A percentile compares a stretch with the other conserved stretches of the same genome.
Evolutionary conservation across 1,140 invertebrate genomes (phyloP).

Genomic region (Hycleus cichorii): DNA sequence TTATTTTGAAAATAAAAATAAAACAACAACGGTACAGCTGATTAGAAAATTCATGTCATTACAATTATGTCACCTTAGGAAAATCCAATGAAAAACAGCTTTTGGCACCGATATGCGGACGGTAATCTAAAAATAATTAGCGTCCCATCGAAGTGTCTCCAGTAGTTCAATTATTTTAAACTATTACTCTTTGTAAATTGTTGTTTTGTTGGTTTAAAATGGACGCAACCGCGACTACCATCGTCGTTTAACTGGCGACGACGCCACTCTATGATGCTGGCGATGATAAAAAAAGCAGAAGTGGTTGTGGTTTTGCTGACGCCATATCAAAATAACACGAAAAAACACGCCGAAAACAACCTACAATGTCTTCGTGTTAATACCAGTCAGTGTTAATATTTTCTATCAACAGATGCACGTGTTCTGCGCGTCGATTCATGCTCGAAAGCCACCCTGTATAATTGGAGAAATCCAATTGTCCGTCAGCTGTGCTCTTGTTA

Average conservation of each 20-base stretch:
- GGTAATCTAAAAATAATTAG: neutral
- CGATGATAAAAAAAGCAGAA: too few species aligned
- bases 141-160: neutral
- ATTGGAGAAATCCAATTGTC: neutral
- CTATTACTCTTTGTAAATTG: neutral
- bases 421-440: neutral
- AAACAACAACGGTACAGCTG: neutral
- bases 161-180: neutral
- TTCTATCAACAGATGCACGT: neutral
- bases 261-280: too few species aligned
- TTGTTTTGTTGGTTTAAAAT: too few species aligned
- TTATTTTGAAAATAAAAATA: neutral
- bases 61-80: neutral
- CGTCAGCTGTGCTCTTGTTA: neutral
- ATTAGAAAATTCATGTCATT: slow-evolving; percentile 3
- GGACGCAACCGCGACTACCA: slow-evolving; percentile 1
- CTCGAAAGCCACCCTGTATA: neutral
- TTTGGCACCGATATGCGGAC: neutral
- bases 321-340: too few species aligned
- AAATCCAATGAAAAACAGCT: slow-evolving; percentile 6
- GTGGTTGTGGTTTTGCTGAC: too few species aligned
- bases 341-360: too few species aligned
- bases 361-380: too few species aligned
- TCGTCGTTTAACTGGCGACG: neutral
- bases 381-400: too few species aligned